These are phyloP conservation scores for Spialia ferax DNA, from an alignment of 2,888 invertebrate species.

Conservation along the genomic window DNA sequence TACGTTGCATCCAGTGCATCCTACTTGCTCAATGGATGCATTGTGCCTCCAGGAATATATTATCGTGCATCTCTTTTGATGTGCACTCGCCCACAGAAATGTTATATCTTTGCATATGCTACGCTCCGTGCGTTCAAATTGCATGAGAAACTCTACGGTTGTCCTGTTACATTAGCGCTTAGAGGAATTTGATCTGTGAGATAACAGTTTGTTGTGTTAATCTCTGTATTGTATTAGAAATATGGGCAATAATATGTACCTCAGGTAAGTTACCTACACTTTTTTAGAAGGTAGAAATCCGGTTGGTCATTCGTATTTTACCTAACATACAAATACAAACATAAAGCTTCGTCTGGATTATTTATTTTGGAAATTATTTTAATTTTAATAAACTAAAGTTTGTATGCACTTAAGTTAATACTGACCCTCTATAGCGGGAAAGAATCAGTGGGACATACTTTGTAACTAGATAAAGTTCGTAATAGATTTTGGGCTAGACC, in stretches of 20 bases:
- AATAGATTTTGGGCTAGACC: no score
- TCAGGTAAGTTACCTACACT: neutral
- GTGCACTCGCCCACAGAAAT: constrained; percentile 38
- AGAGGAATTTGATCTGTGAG: constrained; percentile 21
- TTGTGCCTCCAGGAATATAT: constrained; percentile 65
- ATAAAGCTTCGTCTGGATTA: no score
- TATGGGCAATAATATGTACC: neutral
- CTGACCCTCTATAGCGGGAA: no score
- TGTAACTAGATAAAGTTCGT: no score
- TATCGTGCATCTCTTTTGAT: constrained; percentile 59
- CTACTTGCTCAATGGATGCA: constrained; percentile 61
- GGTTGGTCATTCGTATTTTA: no score
- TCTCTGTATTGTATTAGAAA: neutral
- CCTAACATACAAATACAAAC: no score
- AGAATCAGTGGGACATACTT: no score
- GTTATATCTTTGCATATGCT: constrained; percentile 32
- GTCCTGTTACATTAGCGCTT: constrained; percentile 19
- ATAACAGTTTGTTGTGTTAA: neutral
- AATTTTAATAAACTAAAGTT: no score
- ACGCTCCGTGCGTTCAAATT: constrained; percentile 36
- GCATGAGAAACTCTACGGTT: constrained; percentile 22
- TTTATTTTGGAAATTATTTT: no score
- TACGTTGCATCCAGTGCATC: constrained; percentile 48
- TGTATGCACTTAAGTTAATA: no score
- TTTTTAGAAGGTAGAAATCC: neutral